Evolutionary conservation across 2,113 vertebrate genomes (phyloP).

Genomic region (Neolamprologus caudopunctatus): DNA sequence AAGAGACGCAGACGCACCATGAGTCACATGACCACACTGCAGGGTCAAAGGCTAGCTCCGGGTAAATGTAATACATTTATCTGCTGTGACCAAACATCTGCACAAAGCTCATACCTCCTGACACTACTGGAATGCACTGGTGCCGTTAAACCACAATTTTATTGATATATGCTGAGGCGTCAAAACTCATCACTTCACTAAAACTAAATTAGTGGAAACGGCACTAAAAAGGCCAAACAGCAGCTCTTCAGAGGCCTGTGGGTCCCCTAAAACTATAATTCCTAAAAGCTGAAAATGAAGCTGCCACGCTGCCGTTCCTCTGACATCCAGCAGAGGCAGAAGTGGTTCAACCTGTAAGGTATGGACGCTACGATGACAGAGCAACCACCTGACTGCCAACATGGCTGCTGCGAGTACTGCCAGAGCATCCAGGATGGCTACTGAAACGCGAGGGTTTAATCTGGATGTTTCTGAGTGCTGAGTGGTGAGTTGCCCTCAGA

Average conservation of each 20-base stretch:
- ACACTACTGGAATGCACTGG: neutral
- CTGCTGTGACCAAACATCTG: neutral
- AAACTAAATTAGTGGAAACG: neutral
- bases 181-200: neutral
- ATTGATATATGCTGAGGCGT: neutral
- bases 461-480: neutral
- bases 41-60: neutral
- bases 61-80: neutral
- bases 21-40: neutral
- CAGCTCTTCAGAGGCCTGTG: neutral
- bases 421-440: neutral
- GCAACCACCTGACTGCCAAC: neutral
- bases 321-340: neutral
- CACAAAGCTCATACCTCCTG: neutral
- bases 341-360: neutral
- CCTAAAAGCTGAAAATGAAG: neutral
- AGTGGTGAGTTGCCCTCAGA: neutral
- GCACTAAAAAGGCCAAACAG: neutral
- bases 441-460: neutral
- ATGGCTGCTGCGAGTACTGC: neutral
- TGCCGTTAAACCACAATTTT: neutral
- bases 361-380: neutral
- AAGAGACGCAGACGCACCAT: neutral
- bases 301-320: neutral
- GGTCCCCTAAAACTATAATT: neutral